Evolutionary conservation across 2,113 vertebrate species (phyloP).

Genomic region (Malurus alboscapulatus): DNA sequence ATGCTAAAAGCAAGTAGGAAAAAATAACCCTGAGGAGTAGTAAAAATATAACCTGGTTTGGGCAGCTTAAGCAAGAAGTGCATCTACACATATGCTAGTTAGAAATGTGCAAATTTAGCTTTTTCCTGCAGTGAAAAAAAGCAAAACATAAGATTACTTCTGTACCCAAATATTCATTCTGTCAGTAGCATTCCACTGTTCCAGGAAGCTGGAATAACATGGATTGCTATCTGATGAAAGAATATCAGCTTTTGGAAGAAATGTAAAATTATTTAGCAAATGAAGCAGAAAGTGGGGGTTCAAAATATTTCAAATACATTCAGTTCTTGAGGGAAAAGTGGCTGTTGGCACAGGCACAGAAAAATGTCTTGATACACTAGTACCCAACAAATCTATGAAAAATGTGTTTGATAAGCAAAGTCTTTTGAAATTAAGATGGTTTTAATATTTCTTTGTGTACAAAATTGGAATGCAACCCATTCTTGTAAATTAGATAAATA

Average conservation of each 20-base stretch:
- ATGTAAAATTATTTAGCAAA: slow-evolving; percentile 71
- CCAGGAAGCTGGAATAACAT: slow-evolving; percentile 35
- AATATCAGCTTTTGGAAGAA: slow-evolving; percentile 67
- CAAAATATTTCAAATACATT: slow-evolving; percentile 60
- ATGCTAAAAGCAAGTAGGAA: slow-evolving; percentile 11
- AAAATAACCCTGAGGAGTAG: slow-evolving; percentile 28
- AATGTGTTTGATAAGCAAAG: slow-evolving; percentile 50
- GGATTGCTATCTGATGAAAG: slow-evolving; percentile 63
- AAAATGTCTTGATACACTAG: slow-evolving; percentile 35
- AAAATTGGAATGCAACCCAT: slow-evolving; percentile 51
- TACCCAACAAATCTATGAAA: slow-evolving; percentile 55
- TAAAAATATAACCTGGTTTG: slow-evolving; percentile 30
- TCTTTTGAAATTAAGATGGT: slow-evolving; percentile 47
- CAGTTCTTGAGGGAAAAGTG: slow-evolving; percentile 52
- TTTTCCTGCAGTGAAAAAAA: slow-evolving; percentile 35
- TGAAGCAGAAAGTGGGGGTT: slow-evolving; percentile 64
- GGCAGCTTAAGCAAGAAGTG: slow-evolving; percentile 9
- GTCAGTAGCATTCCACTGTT: slow-evolving; percentile 43
- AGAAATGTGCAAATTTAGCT: slow-evolving; percentile 44
- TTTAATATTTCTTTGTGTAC: slow-evolving; percentile 40
- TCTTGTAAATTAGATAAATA: slow-evolving; percentile 49
- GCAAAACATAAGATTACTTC: not conserved
- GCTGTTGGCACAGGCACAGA: slow-evolving; percentile 54
- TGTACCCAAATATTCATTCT: slow-evolving; percentile 36
- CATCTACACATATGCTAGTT: slow-evolving; percentile 32